Evolutionary conservation across 1,140 invertebrate genomes (phyloP).

Genomic region (Cydia splendana): DNA sequence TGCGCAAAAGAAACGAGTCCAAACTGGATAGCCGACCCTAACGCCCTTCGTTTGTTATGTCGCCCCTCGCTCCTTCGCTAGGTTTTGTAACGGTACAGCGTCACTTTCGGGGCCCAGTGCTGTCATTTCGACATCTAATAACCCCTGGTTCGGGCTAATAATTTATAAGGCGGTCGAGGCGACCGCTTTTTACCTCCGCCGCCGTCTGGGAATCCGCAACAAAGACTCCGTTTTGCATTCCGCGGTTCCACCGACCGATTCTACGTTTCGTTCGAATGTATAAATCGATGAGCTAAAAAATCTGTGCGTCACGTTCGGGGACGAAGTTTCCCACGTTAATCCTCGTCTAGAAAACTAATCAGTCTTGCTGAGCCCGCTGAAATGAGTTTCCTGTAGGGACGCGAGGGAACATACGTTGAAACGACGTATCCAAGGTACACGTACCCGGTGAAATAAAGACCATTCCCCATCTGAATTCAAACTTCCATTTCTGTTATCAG

Average conservation of each 20-base stretch:
- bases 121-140: slow-evolving; percentile 73
- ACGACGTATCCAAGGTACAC: background rate
- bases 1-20: slow-evolving; percentile 54
- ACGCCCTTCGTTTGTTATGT: slow-evolving; percentile 62
- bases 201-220: slow-evolving; percentile 78
- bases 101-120: slow-evolving; percentile 51
- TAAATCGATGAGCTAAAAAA: slow-evolving; percentile 50
- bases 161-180: slow-evolving; percentile 71
- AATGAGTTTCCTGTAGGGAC: slow-evolving; percentile 21
- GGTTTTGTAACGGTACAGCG: slow-evolving; percentile 70
- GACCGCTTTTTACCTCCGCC: slow-evolving; percentile 75
- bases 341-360: slow-evolving; percentile 25
- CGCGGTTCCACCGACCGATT: slow-evolving; percentile 55
- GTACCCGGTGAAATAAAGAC: slow-evolving; percentile 2
- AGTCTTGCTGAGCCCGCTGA: slow-evolving; percentile 27
- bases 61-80: slow-evolving; percentile 38
- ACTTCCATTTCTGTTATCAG: background rate
- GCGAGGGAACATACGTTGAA: background rate
- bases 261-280: slow-evolving; percentile 63
- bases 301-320: slow-evolving; percentile 6
- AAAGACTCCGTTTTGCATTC: slow-evolving; percentile 77
- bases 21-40: slow-evolving; percentile 64
- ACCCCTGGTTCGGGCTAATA: slow-evolving; percentile 59
- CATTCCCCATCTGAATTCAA: slow-evolving; percentile 10
- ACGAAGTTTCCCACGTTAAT: slow-evolving; percentile 20